Conservation (phyloP, 2,888 invertebrate species). For the Tetrapedia diversipes region DNA sequence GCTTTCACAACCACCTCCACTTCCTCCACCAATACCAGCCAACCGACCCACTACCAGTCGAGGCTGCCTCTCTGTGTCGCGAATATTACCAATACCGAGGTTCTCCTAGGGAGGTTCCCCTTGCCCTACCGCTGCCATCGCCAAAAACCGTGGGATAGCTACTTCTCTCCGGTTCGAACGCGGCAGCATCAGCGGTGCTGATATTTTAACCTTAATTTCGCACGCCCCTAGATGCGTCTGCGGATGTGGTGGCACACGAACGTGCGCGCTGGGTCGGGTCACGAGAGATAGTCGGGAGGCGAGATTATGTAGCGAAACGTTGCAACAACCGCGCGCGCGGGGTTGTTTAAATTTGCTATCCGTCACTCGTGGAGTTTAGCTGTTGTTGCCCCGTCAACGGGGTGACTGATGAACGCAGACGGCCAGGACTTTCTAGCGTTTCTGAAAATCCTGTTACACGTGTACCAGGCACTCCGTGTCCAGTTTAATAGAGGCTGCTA, state of each 20-base stretch:
- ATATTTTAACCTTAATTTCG: slow-evolving; percentile 41
- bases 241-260: no score
- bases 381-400: slow-evolving; percentile 1
- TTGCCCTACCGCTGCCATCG: slow-evolving; percentile 20
- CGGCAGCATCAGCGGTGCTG: slow-evolving; percentile 16
- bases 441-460: background rate
- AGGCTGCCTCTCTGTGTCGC: background rate
- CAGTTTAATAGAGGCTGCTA: background rate
- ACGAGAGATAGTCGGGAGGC: slow-evolving; percentile 11
- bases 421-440: background rate
- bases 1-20: slow-evolving; percentile 48
- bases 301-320: slow-evolving; percentile 24
- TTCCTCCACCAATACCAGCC: slow-evolving; percentile 45
- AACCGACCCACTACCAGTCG: background rate
- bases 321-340: slow-evolving; percentile 5
- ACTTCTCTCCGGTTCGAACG: slow-evolving; percentile 12
- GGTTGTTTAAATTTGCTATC: slow-evolving; percentile 20
- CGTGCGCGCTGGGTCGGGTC: background rate
- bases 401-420: slow-evolving; percentile 13
- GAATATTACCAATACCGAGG: slow-evolving; percentile 25
- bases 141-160: background rate
- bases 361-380: background rate
- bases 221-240: no score
- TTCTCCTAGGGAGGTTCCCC: slow-evolving; percentile 28
- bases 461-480: background rate